A percentile compares a stretch with the other conserved stretches of the same genome.
Conservation (phyloP, 2,797 vertebrate species). For the Trachops cirrhosus region DNA sequence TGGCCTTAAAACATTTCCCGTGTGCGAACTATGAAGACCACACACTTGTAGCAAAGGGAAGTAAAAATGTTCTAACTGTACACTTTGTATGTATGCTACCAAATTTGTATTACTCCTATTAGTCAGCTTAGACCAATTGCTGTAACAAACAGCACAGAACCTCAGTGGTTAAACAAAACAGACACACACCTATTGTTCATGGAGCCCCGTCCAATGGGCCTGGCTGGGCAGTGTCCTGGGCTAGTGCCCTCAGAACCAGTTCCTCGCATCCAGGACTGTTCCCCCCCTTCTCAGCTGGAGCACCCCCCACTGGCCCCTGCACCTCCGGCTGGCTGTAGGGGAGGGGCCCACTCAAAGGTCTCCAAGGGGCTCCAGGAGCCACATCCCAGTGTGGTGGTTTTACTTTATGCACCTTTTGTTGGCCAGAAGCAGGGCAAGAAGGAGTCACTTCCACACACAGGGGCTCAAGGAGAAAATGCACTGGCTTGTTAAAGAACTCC, state of each 20-base stretch:
- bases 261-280: accelerated
- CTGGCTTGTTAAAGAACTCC: accelerated
- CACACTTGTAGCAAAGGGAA: neutral
- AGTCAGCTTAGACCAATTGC: neutral
- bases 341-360: accelerated
- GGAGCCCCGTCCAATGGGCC: accelerated
- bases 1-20: neutral
- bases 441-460: accelerated
- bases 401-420: no score
- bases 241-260: accelerated
- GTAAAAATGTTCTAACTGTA: neutral
- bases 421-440: accelerated
- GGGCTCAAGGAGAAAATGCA: neutral
- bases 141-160: accelerated
- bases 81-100: no score
- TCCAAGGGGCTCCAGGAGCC: accelerated
- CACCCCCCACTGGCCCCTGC: no score
- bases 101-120: accelerated
- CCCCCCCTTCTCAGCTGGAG: accelerated
- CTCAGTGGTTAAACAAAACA: accelerated
- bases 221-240: neutral
- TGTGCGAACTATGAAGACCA: neutral
- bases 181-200: accelerated
- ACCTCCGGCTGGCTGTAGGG: neutral
- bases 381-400: accelerated